phyloP scores from a whole-genome alignment of 2,797 vertebrate genomes.

The Sebastes aleutianus region DNA sequence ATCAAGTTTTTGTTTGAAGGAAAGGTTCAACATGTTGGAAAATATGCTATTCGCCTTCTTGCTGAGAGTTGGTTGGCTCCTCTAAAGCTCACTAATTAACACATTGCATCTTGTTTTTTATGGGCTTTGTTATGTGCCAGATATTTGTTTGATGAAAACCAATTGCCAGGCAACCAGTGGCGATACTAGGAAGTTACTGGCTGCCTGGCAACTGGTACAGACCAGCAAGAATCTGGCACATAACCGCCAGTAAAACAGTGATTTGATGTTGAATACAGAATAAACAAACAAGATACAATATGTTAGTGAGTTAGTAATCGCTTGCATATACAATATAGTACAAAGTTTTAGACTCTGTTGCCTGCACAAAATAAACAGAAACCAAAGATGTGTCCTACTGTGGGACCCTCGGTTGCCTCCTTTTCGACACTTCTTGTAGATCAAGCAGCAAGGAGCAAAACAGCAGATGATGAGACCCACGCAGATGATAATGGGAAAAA shows the following conservation, averaged over 20 bases:
- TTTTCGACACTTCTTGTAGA: slow-evolving; percentile 43
- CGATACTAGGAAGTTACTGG: neutral
- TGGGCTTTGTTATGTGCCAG: neutral
- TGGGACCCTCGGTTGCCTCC: neutral
- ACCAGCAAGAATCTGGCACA: neutral
- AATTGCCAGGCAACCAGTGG: neutral
- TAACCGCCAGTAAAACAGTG: neutral
- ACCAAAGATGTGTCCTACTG: slow-evolving; percentile 7
- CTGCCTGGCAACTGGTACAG: neutral
- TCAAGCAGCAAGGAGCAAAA: slow-evolving; percentile 49
- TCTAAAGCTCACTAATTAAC: neutral
- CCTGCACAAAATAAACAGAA: neutral
- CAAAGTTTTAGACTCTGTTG: neutral
- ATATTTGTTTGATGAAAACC: neutral
- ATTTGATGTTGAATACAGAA: neutral
- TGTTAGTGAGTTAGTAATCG: neutral
- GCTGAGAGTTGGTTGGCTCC: neutral
- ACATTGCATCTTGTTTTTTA: neutral
- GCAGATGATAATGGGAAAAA: slow-evolving; percentile 1
- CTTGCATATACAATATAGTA: neutral
- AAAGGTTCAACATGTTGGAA: neutral
- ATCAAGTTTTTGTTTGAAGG: neutral
- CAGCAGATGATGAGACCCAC: slow-evolving; percentile 49
- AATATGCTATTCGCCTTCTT: neutral
- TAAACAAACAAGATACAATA: neutral